Evolutionary conservation across 2,797 vertebrate species (phyloP).

Genomic region (Tiaroga cobitis): DNA sequence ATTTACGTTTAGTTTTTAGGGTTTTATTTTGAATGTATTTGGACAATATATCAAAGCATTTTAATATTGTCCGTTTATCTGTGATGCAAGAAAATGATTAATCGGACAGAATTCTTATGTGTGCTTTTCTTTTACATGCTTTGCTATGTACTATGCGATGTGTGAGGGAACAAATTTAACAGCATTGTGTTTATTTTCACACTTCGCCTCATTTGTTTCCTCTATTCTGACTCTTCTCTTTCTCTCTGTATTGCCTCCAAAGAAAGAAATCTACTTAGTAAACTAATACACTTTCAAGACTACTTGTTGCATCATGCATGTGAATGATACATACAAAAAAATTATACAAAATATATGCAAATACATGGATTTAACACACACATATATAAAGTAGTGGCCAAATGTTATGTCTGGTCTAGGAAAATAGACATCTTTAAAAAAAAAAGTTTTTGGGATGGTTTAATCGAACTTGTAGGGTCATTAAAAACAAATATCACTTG

Average conservation of each 20-base stretch:
- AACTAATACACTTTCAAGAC: neutral
- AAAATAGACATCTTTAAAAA: no score
- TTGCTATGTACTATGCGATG: neutral
- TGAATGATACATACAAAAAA: no score
- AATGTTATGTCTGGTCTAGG: no score
- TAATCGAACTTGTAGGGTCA: neutral
- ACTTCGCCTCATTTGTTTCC: constrained; percentile 23
- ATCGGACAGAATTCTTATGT: neutral
- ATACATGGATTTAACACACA: neutral
- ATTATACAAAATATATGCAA: neutral
- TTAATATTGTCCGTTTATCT: neutral
- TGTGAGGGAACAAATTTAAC: constrained; percentile 20
- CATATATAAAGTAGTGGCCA: neutral
- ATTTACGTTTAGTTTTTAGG: neutral
- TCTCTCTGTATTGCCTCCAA: constrained; percentile 32
- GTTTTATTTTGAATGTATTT: neutral
- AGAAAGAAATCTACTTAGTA: constrained; percentile 22
- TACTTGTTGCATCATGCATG: neutral
- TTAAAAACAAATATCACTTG: neutral
- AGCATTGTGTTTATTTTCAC: constrained; percentile 36
- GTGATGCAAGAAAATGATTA: neutral
- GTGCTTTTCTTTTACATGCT: neutral
- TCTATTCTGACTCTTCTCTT: constrained; percentile 23
- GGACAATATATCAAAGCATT: neutral
- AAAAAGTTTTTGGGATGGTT: no score